Percentiles rank a stretch among this genome's conserved stretches.
phyloP scores from a whole-genome alignment of 1,140 invertebrate genomes.

The Sweltsa coloradensis region DNA sequence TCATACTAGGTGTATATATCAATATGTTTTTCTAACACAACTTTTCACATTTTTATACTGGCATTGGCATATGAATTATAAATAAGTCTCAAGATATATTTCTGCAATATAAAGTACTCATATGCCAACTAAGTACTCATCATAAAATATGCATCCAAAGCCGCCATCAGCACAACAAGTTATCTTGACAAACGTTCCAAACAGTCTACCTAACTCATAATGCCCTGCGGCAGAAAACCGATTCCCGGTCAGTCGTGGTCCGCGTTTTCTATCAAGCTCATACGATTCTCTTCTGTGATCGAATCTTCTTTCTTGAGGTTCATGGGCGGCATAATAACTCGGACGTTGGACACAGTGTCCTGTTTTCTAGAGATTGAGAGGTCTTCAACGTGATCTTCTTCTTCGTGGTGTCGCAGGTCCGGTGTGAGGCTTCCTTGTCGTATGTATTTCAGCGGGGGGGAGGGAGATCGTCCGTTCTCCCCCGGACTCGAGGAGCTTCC shows the following conservation, averaged over 20 bases:
- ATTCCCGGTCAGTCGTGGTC: neutral
- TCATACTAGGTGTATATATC: no score
- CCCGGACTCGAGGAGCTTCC: slow-evolving; percentile 17
- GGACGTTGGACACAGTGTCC: slow-evolving; percentile 16
- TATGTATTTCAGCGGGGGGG: slow-evolving; percentile 23
- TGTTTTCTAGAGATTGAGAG: slow-evolving; percentile 30
- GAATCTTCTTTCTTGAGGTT: neutral
- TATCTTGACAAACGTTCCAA: neutral
- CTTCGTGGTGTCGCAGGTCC: slow-evolving; percentile 9
- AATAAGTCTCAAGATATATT: neutral
- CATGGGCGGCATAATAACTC: slow-evolving; percentile 21
- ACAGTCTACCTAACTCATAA: neutral
- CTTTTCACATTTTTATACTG: no score
- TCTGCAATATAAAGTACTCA: neutral
- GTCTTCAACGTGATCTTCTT: slow-evolving; percentile 35
- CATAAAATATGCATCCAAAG: neutral
- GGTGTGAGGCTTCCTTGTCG: slow-evolving; percentile 10
- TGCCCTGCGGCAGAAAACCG: neutral
- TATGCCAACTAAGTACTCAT: neutral
- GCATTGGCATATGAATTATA: neutral
- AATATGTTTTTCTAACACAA: no score
- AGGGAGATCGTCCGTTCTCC: slow-evolving; percentile 22
- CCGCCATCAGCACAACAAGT: neutral
- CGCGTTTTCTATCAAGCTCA: neutral
- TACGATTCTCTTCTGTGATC: neutral